Conservation (phyloP, 2,888 invertebrate genomes). For the Balanococcus diminutus region DNA sequence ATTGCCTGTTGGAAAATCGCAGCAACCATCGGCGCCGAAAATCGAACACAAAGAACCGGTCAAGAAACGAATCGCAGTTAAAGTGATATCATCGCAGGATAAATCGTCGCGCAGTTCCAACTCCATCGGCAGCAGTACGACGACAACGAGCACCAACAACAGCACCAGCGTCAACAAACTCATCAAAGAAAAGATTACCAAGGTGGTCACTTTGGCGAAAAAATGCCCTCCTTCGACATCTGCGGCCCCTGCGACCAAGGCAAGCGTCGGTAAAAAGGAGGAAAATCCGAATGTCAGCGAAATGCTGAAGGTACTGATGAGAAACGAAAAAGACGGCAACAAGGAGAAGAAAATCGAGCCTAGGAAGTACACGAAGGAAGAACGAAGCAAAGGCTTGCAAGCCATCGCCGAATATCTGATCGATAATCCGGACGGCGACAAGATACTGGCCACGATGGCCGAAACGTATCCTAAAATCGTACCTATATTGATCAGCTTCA, state of each 20-base stretch:
- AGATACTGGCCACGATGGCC: not conserved
- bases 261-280: not conserved
- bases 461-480: not conserved
- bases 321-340: not conserved
- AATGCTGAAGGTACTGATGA: not conserved
- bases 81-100: not conserved
- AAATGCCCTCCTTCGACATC: too few relatives aligned
- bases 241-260: not conserved
- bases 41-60: not conserved
- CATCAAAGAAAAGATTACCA: not conserved
- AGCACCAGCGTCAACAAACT: not conserved
- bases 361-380: constrained; percentile 13
- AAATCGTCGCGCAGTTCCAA: not conserved
- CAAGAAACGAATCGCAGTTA: not conserved
- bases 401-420: not conserved
- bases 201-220: too few relatives aligned
- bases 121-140: not conserved
- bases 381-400: not conserved
- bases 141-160: not conserved
- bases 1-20: not conserved
- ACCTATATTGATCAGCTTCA: not conserved
- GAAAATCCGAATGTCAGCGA: not conserved
- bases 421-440: not conserved
- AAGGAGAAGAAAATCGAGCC: not conserved
- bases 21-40: not conserved